Evolutionary conservation across 2,113 vertebrate genomes (phyloP), one percentile per base, ranked within the genome.

Genomic region (Pitta sordida): DNA sequence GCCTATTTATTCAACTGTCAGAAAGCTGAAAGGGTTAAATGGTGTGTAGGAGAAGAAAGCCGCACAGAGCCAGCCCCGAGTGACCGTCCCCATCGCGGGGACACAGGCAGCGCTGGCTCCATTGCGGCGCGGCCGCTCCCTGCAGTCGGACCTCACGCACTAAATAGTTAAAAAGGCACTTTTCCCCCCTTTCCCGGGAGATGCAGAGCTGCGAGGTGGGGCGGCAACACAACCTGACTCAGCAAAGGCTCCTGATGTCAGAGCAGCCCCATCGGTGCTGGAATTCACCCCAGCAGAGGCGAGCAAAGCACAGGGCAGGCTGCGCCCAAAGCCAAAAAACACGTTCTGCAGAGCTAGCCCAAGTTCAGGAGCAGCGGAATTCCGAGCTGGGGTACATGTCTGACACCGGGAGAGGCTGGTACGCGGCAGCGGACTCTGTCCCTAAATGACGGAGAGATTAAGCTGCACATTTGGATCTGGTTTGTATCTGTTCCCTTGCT

Each of bases 21-120:
- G 84, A 10, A 90, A 67, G 79, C 95, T 88, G 93, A 55, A 86
- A 37, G 95, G 87, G 96, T 95, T 94, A 96, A 92, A 63, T 4
- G 1, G 34, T 43, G 69, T 64, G 75, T 6, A 48, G 95, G 87
- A 91, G 87, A 81, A 93, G 84, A 93, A 91, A 87, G 62, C 10
- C 67, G 83, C 62, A 15, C 75, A 14, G 70, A 94, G 86, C 44
- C 78, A 32, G 69, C 21, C 76, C 65, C 60, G 13, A 63, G 90
- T 29, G 80, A n/a, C 86, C 16, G 3, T 59, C 20, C 82, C 82
- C 81, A 39, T 39, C 7, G 2, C 71, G 82, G 60, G 60, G 60
- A 41, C 37, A 37, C 51, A 71, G 59, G 43, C 6, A 11, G 13
- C 3, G 24, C 37, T 1, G 85, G 36, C 92, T 75, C 53, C 73